These are phyloP conservation scores for Pseudoips prasinana DNA, from an alignment of 2,888 invertebrate genomes.

Conservation along the genomic window DNA sequence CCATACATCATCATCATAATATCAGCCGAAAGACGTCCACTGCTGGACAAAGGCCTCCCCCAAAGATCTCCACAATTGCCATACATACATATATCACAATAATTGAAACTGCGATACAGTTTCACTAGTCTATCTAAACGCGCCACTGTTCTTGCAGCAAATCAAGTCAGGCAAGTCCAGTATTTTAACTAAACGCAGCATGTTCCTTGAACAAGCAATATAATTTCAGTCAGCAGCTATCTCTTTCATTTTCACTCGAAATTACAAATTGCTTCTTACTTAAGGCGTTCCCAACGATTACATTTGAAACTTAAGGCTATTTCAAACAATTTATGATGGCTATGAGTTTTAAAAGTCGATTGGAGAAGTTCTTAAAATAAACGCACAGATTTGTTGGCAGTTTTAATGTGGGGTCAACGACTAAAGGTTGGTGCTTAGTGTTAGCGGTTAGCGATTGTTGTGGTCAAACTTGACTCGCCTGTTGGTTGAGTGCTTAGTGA, in stretches of 20 bases:
- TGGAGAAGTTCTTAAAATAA: constrained; percentile 36
- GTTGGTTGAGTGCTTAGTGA: too few species aligned
- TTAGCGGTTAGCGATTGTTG: too few species aligned
- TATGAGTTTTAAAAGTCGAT: constrained; percentile 33
- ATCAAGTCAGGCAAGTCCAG: constrained; percentile 4
- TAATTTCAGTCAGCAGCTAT: constrained; percentile 20
- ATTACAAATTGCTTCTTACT: constrained; percentile 43
- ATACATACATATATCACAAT: too few species aligned
- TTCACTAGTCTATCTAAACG: too few species aligned
- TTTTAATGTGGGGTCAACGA: constrained; percentile 28
- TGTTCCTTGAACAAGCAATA: constrained; percentile 19
- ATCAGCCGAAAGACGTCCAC: too few species aligned
- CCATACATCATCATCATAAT: too few species aligned
- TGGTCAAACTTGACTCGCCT: too few species aligned
- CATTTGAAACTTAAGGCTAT: constrained; percentile 45
- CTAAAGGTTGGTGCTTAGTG: too few species aligned
- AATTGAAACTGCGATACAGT: too few species aligned
- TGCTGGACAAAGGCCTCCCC: too few species aligned
- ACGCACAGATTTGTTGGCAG: constrained; percentile 38
- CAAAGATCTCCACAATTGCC: too few species aligned
- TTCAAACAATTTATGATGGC: constrained; percentile 45
- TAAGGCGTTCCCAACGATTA: constrained; percentile 36
- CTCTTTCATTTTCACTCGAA: constrained; percentile 27
- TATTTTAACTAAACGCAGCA: constrained; percentile 14
- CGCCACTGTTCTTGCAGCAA: too few species aligned